Conservation (phyloP, 1,140 invertebrate species). For the silkworm (Bombyx mori) region DNA sequence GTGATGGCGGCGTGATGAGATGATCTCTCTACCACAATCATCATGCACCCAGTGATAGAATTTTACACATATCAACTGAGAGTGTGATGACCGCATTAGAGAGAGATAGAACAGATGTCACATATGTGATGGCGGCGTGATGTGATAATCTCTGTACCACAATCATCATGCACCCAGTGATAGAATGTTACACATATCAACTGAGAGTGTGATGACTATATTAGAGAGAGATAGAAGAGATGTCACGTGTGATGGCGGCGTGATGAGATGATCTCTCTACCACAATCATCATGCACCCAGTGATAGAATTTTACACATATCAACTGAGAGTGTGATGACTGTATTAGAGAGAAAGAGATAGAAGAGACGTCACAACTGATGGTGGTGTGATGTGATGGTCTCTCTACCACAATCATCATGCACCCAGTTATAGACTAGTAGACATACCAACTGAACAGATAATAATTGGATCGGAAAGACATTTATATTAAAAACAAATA, state of each 20-base stretch:
- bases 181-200: slow-evolving; percentile 25
- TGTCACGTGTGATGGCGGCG: not conserved
- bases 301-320: slow-evolving; percentile 30
- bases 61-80: slow-evolving; percentile 24
- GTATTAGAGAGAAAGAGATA: not conserved
- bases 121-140: slow-evolving; percentile 1
- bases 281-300: slow-evolving; percentile 25
- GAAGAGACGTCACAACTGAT: too few species aligned
- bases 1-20: not conserved
- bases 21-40: slow-evolving; percentile 7
- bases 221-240: not conserved
- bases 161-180: slow-evolving; percentile 32
- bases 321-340: slow-evolving; percentile 21
- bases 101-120: not conserved
- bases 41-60: slow-evolving; percentile 22
- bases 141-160: not conserved
- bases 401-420: too few species aligned
- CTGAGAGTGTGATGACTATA: slow-evolving; percentile 19
- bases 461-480: too few species aligned
- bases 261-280: not conserved
- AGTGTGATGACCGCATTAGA: slow-evolving; percentile 11
- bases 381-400: too few species aligned
- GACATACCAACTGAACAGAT: too few species aligned
- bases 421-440: too few species aligned
- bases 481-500: too few species aligned